These are phyloP conservation scores for Etheostoma cragini DNA, from an alignment of 2,113 vertebrate species.

Conservation along the genomic window DNA sequence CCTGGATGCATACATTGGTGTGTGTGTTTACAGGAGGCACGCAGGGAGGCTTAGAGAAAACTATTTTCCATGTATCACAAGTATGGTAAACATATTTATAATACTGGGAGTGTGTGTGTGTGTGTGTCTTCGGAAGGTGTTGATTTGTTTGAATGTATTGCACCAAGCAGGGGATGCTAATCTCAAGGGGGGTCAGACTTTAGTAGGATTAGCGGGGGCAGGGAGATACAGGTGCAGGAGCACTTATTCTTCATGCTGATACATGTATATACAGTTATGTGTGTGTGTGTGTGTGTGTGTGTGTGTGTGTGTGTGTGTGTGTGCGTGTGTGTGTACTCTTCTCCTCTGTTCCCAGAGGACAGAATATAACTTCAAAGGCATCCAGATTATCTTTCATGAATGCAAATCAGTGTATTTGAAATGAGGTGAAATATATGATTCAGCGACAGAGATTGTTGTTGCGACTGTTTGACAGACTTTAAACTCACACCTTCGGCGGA, in stretches of 20 bases:
- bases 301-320: constrained; percentile 25
- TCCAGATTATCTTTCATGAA: constrained; percentile 75
- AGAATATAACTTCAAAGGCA: constrained; percentile 73
- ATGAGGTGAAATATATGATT: constrained; percentile 65
- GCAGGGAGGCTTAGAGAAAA: constrained; percentile 14
- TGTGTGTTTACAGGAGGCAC: constrained; percentile 4
- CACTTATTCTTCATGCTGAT: constrained; percentile 60
- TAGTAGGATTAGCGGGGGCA: constrained; percentile 58
- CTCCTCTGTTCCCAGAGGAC: constrained; percentile 63
- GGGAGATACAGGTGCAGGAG: constrained; percentile 59
- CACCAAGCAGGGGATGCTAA: constrained; percentile 46
- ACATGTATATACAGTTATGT: neutral
- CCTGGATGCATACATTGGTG: constrained; percentile 23
- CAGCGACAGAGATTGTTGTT: constrained; percentile 42
- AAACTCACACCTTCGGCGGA: too few relatives aligned
- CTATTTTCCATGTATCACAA: constrained; percentile 22
- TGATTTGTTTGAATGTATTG: constrained; percentile 43
- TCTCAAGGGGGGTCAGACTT: constrained; percentile 57
- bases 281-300: constrained; percentile 31
- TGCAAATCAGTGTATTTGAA: constrained; percentile 72
- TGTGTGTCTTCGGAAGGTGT: constrained; percentile 13
- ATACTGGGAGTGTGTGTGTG: constrained; percentile 10
- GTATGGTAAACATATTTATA: constrained; percentile 34
- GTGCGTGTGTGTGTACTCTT: constrained; percentile 24
- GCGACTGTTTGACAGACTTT: neutral